Evolutionary conservation across 2,797 vertebrate species (phyloP).

Genomic region (Macroramphosus scolopax): DNA sequence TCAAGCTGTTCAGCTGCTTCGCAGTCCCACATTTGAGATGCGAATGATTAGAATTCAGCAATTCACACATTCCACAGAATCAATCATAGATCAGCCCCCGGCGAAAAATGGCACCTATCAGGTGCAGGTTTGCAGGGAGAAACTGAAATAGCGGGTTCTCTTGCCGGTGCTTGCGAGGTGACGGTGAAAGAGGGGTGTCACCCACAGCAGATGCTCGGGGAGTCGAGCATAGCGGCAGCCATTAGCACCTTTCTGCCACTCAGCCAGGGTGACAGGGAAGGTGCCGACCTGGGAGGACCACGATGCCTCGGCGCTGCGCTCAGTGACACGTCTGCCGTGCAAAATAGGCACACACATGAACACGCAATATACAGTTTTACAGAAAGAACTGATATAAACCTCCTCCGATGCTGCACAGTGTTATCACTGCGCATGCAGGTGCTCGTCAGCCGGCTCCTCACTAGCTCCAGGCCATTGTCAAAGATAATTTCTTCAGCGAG

Average conservation of each 20-base stretch:
- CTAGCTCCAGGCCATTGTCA: conserved; percentile 67
- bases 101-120: conserved; percentile 55
- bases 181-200: conserved; percentile 75
- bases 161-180: conserved; percentile 59
- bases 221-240: conserved; percentile 70
- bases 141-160: conserved; percentile 61
- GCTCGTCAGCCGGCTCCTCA: conserved; percentile 27
- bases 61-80: conserved; percentile 47
- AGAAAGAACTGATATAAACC: conserved; percentile 28
- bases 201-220: conserved; percentile 79
- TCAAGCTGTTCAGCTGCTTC: not conserved
- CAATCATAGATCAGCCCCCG: conserved; percentile 64
- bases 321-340: conserved; percentile 41
- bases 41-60: conserved; percentile 51
- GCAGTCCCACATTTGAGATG: conserved; percentile 22
- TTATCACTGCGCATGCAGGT: conserved; percentile 26
- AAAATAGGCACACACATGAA: conserved; percentile 31
- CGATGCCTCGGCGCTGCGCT: conserved; percentile 44
- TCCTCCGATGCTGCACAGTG: conserved; percentile 20
- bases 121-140: conserved; percentile 56
- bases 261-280: conserved; percentile 67
- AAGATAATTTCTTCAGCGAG: conserved; percentile 42
- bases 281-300: conserved; percentile 65
- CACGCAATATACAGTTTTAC: conserved; percentile 41
- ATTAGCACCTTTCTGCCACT: conserved; percentile 83